A percentile compares a stretch with the other conserved stretches of the same genome.
Evolutionary conservation across 2,888 invertebrate species (phyloP).

Genomic region (Rutpela maculata): DNA sequence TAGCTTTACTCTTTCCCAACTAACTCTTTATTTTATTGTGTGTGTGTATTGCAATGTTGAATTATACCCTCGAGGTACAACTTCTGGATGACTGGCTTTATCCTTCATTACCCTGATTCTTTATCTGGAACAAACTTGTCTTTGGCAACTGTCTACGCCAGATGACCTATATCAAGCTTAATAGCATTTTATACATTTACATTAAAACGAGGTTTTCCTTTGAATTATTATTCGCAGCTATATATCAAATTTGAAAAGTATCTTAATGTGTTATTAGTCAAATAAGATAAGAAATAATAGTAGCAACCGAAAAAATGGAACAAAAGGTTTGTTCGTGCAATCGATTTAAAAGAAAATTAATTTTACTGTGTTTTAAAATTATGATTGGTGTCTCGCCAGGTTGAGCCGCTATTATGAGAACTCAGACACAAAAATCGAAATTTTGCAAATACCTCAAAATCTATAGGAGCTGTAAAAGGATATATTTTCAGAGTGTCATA

Average conservation of each 20-base stretch:
- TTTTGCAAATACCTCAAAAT: no score
- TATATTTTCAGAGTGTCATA: no score
- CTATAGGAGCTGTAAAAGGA: no score
- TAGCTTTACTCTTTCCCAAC: neutral
- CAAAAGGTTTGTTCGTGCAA: no score
- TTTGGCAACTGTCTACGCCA: conserved; percentile 27
- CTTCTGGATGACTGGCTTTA: conserved; percentile 17
- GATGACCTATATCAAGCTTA: conserved; percentile 25
- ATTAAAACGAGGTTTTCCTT: conserved; percentile 3
- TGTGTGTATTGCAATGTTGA: neutral
- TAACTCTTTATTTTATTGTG: neutral
- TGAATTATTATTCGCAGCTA: neutral
- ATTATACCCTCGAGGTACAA: conserved; percentile 19
- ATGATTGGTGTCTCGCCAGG: no score
- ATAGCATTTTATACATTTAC: conserved; percentile 15
- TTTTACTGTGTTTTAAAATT: no score
- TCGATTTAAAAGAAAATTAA: no score
- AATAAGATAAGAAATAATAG: no score
- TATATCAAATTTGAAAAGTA: neutral
- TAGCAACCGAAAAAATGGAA: no score
- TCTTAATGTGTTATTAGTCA: no score
- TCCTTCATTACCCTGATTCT: conserved; percentile 27
- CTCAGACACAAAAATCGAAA: no score
- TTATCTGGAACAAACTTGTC: conserved; percentile 32
- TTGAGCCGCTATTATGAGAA: no score